Evolutionary conservation across 2,797 vertebrate genomes (phyloP).

Genomic region (Rhadinocentrus ornatus): DNA sequence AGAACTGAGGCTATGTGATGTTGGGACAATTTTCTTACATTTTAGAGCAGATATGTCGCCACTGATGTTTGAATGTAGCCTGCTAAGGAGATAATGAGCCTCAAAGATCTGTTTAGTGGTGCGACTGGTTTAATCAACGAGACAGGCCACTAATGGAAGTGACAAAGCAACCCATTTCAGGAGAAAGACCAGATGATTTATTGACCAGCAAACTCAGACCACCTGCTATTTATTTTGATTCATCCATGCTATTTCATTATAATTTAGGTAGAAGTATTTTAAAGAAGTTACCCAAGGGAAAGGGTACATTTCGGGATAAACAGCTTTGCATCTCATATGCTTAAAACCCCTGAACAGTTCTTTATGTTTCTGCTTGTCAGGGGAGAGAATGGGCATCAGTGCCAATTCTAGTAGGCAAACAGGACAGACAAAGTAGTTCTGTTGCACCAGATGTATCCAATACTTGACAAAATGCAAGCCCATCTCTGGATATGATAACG

Average conservation of each 20-base stretch:
- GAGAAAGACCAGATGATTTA: background rate
- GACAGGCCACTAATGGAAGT: background rate
- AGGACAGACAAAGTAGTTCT: background rate
- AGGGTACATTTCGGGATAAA: background rate
- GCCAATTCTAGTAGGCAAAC: background rate
- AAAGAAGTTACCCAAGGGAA: background rate
- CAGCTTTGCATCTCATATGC: too few relatives aligned
- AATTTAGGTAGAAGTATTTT: background rate
- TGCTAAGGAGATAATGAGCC: background rate
- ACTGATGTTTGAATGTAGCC: background rate
- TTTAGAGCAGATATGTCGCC: background rate
- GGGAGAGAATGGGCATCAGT: background rate
- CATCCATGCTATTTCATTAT: background rate
- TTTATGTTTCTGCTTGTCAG: too few relatives aligned
- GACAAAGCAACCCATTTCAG: background rate
- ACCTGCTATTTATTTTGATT: background rate
- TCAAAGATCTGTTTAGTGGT: background rate
- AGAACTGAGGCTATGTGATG: too few relatives aligned
- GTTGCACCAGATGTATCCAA: background rate
- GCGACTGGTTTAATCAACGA: background rate
- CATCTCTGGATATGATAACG: background rate
- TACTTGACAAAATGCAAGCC: background rate
- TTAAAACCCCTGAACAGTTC: background rate
- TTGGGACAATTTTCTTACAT: too few relatives aligned
- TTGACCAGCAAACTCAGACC: background rate